phyloP scores from a whole-genome alignment of 2,113 vertebrate genomes.

The Leucosticte australis region DNA sequence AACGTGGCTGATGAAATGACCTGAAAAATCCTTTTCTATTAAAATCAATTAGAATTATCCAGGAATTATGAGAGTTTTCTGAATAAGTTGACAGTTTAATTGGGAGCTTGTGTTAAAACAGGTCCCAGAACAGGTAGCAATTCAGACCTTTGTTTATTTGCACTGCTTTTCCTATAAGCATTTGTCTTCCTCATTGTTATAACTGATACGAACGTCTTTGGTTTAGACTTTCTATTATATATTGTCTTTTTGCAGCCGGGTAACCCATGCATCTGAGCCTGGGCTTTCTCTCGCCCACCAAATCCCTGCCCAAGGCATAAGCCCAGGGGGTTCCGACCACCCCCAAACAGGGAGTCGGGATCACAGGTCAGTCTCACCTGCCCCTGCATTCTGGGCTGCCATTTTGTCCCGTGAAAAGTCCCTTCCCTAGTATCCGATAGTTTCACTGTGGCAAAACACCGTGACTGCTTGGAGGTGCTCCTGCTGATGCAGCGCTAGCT shows the following conservation, averaged over 20 bases:
- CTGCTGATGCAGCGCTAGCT: conserved; percentile 72
- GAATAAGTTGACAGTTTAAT: conserved; percentile 8
- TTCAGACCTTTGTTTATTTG: conserved; percentile 54
- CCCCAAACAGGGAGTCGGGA: conserved; percentile 80
- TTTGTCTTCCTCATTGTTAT: conserved; percentile 74
- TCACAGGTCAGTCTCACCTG: conserved; percentile 82
- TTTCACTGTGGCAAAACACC: conserved; percentile 63
- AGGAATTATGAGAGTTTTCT: background rate
- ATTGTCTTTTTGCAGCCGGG: conserved; percentile 84
- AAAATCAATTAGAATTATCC: background rate
- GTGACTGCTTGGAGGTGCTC: conserved; percentile 70
- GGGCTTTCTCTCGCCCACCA: conserved; percentile 81
- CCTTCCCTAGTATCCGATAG: conserved; percentile 60
- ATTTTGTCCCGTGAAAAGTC: conserved; percentile 51
- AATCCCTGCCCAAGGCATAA: conserved; percentile 79
- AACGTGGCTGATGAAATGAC: background rate
- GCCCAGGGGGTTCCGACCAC: conserved; percentile 76
- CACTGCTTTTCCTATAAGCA: conserved; percentile 56
- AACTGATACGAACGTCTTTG: conserved; percentile 50
- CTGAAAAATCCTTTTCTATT: background rate
- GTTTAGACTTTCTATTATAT: conserved; percentile 80
- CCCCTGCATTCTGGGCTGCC: conserved; percentile 73
- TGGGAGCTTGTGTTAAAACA: conserved; percentile 47
- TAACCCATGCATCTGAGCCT: conserved; percentile 82
- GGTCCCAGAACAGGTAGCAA: background rate